Base-by-base conservation (phyloP, 1,140 invertebrate genomes). In the Drosophila seguyi region DNA sequence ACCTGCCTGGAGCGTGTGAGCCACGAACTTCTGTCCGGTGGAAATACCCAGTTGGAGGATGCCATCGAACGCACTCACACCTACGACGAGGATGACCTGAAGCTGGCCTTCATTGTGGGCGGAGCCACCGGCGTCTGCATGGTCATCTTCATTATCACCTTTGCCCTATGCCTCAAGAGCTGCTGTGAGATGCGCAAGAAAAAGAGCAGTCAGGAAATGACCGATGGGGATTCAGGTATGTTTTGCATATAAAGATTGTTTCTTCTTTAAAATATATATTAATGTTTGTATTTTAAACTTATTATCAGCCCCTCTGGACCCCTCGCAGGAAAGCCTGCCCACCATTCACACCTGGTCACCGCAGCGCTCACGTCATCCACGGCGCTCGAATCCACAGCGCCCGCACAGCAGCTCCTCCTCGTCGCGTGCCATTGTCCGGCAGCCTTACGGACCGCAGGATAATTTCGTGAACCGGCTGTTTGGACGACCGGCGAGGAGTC, bases 131-230 rank as follows among this genome's bases (percentile, higher is more conserved):
- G 87, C 48, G 82, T 91, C 44, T 87, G 87, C 53, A 81, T 91
- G 76, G 83, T 90, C 57, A 91, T 91, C 48, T 91, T 91, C 31
- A 87, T 90, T 52, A 91, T 90, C 6, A 83, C 82, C 50, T 90
- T 82, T 57, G 87, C 82, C 11, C 58, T 90, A 0, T 90, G 87
- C 57, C 58, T 90, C 6, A 90, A 91, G 53, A 90, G 88, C 47
- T 82, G 82, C 59, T 90, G 87, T 41, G 87, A 91, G 56, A 47
- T 86, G 66, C 60, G 79, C 7, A 86, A 72, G 27, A 81, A 81
- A 41, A 84, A 58, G 20, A 42, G 10, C 41, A 16, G 22, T 22
- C 36, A 44, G 8, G 53, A 56, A 38, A 16, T 29, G 0, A n/a
- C 18, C 10, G 55, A 63, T n/a, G 48, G 38, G 3, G 75, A 79